These are phyloP conservation scores for Ctenochaetus hawaiiensis DNA, from an alignment of 2,797 vertebrate genomes.

Conservation along the genomic window DNA sequence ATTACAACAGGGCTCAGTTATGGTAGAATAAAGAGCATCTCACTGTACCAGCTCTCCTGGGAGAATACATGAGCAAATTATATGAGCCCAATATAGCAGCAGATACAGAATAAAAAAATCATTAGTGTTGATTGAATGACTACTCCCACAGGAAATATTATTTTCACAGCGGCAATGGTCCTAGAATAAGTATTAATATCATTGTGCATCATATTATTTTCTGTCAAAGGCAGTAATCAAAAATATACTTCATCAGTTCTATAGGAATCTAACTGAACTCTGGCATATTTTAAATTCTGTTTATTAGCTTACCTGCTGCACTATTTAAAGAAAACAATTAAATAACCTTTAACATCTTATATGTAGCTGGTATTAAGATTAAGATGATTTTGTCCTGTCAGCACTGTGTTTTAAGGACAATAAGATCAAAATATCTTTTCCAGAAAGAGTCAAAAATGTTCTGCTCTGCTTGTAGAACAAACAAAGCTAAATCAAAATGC, in stretches of 20 bases:
- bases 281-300: background rate
- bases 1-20: conserved; percentile 63
- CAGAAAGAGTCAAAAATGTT: background rate
- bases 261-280: background rate
- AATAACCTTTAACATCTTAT: background rate
- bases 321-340: background rate
- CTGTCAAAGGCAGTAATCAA: background rate
- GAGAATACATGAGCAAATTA: conserved; percentile 27
- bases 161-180: background rate
- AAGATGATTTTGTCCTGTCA: background rate
- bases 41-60: conserved; percentile 14
- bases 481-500: background rate
- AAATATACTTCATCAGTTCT: background rate
- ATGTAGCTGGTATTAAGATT: conserved; percentile 19
- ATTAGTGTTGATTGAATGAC: conserved; percentile 7
- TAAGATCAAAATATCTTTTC: too few species aligned
- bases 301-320: too few species aligned
- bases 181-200: background rate
- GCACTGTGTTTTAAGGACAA: too few species aligned
- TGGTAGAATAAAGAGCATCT: conserved; percentile 35
- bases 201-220: background rate
- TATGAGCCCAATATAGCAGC: conserved; percentile 25
- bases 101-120: conserved; percentile 4
- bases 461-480: conserved; percentile 8
- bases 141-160: background rate